Base-by-base conservation (phyloP, 2,888 invertebrate species). In the Ceriagrion tenellum region DNA sequence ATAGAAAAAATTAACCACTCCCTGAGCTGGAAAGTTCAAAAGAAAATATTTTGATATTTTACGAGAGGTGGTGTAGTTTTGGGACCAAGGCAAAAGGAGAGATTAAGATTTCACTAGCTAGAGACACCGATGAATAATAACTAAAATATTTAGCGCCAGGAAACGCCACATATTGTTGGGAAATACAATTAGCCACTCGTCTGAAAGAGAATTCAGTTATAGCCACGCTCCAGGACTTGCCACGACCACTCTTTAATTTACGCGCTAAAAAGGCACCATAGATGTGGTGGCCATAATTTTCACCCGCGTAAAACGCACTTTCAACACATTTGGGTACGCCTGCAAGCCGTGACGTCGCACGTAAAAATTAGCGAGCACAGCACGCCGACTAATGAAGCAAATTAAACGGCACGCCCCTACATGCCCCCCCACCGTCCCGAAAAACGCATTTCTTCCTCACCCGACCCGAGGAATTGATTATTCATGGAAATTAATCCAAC, bases 401-500 rank as follows among this genome's bases (percentile, higher is more conserved):
- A 35, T 81, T 81, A 81, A 59, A 81, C 13, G 35, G 35, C 35
- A 81, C 16, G 12, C 69, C 26, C 69, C 47, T 8, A 8, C 8
- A 4, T 47, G 8, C 47, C 8, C 47, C 59, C 12, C 59, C 59
- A 6, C 16, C 56, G 16, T 56, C 59, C 59, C 16, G 59, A 16
- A 26, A 35, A 81, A 35, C 30, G 35, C 35, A 35, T 81, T 81
- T 81, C 35, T 81, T 81, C n/a, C 35, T n/a, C 81, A 10, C 20
- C 30, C 10, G 81, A 81, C 26, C 35, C 16, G 13, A 81, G 59
- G 20, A 81, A 81, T 81, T 81, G 81, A 81, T 81, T 81, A 81
- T 81, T 81, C 81, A 81, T 35, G 81, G 81, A 81, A 81, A 81
- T 81, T 81, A 81, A 81, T 81, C 81, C 35, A 35, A 35, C 81